phyloP scores from a whole-genome alignment of 2,888 invertebrate genomes.

The Pasiphila rectangulata region DNA sequence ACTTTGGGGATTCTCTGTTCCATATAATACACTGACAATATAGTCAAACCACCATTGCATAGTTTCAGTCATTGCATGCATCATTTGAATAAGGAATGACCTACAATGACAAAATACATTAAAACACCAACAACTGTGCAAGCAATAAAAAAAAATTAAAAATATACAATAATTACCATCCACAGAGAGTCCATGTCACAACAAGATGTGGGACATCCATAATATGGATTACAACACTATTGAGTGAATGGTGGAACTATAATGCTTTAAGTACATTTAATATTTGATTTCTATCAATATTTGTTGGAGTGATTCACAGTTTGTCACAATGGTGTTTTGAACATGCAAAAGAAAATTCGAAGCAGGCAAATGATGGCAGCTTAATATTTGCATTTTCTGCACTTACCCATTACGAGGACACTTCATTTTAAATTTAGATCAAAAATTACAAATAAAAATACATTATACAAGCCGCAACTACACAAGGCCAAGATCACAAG shows the following conservation, averaged over 20 bases:
- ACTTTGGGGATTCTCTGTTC: slow-evolving; percentile 47
- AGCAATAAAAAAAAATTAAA: background rate
- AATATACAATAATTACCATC: background rate
- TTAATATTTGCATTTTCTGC: slow-evolving; percentile 30
- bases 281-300: too few relatives aligned
- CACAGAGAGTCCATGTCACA: too few relatives aligned
- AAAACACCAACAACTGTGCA: slow-evolving; percentile 8
- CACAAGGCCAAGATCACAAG: slow-evolving; percentile 63
- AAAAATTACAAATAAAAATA: slow-evolving; percentile 40
- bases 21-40: slow-evolving; percentile 43
- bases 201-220: too few relatives aligned
- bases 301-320: background rate
- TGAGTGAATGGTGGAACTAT: too few relatives aligned
- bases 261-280: too few relatives aligned
- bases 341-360: slow-evolving; percentile 7
- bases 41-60: slow-evolving; percentile 54
- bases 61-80: slow-evolving; percentile 53
- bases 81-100: slow-evolving; percentile 37
- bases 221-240: too few relatives aligned
- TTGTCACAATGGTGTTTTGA: slow-evolving; percentile 9
- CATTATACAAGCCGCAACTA: slow-evolving; percentile 50
- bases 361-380: slow-evolving; percentile 37
- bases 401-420: slow-evolving; percentile 67
- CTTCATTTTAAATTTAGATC: slow-evolving; percentile 54
- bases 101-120: slow-evolving; percentile 44